Conservation (phyloP, 2,888 invertebrate species). For the Synanthedon andrenaeformis region DNA sequence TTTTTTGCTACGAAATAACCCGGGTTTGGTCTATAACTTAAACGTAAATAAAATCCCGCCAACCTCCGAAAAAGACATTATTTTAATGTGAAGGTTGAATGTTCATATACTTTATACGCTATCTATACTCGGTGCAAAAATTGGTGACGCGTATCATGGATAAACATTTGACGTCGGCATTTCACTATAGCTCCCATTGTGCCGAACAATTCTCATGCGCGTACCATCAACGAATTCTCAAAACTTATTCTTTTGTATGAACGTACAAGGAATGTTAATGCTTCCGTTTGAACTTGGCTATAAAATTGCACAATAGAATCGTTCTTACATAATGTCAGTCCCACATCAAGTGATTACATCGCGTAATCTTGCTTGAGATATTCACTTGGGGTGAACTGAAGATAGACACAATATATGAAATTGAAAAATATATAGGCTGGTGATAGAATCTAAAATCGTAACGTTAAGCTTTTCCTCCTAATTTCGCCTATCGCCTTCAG, state of each 20-base stretch:
- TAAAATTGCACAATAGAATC: constrained; percentile 48
- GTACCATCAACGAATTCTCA: constrained; percentile 50
- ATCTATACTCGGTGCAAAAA: background rate
- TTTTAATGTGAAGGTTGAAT: too few species aligned
- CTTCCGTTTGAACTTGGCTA: constrained; percentile 57
- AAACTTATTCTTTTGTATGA: constrained; percentile 66
- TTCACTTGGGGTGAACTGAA: constrained; percentile 1
- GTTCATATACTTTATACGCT: too few species aligned
- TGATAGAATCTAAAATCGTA: too few species aligned
- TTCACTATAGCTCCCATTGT: constrained; percentile 40
- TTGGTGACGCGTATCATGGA: constrained; percentile 2
- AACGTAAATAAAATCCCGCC: too few species aligned
- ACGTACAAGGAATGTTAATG: constrained; percentile 65
- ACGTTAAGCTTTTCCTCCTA: too few species aligned
- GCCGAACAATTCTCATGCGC: constrained; percentile 49
- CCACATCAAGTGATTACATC: background rate
- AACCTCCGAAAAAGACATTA: too few species aligned
- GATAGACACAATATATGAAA: background rate
- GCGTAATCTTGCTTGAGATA: background rate
- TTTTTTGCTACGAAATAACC: too few species aligned
- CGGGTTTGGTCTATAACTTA: too few species aligned
- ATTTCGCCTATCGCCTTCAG: too few species aligned
- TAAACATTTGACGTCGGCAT: constrained; percentile 22
- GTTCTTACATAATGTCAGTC: constrained; percentile 40
- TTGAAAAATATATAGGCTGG: too few species aligned